Base-by-base conservation (phyloP, 2,888 invertebrate species). In the Alsophila aescularia region DNA sequence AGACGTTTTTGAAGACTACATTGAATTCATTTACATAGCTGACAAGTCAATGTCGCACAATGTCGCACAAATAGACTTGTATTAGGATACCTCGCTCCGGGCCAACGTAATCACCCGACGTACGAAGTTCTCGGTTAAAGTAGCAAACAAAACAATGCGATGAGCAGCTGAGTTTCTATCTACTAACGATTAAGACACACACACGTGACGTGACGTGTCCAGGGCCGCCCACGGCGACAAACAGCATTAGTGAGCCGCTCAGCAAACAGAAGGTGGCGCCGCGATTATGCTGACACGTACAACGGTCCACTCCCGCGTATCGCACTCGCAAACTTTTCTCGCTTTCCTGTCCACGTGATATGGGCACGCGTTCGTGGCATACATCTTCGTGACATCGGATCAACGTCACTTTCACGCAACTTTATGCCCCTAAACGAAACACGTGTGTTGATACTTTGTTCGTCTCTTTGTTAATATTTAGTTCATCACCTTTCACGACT, bases 111-210 rank as follows among this genome's bases (percentile, higher is more conserved):
- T 83, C 82, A 83, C 78, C 78, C 79, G 76, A 75, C 73, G 75
- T 70, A 72, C 76, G 68, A 83, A 85, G 80, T 85, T 83, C 72
- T 72, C 69, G 72, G 72, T 80, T 77, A 81, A 85, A 83, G 85
- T 79, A 78, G 75, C 81, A 85, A 85, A 81, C 83, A 81, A 81
- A 81, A 85, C 81, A 83, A 77, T 79, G 79, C 77, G 79, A 81
- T 75, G 79, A 80, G 78, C 81, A 76, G 75, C 75, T 76, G 81
- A 81, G 84, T 86, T 83, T 75, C 81, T 77, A 81, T 78, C 78
- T 75, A 73, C 73, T 86, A 89, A 89, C 83, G 83, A 90, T 85
- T 86, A 89, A 90, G 87, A 89, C 77, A 85, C 83, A 89, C 85
- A 86, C 66, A 75, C 77, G 77, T 80, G 78, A 79, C 76, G 81